phyloP scores from a whole-genome alignment of 35 echinoderm and acorn worm genomes.

The Anneissia japonica region DNA sequence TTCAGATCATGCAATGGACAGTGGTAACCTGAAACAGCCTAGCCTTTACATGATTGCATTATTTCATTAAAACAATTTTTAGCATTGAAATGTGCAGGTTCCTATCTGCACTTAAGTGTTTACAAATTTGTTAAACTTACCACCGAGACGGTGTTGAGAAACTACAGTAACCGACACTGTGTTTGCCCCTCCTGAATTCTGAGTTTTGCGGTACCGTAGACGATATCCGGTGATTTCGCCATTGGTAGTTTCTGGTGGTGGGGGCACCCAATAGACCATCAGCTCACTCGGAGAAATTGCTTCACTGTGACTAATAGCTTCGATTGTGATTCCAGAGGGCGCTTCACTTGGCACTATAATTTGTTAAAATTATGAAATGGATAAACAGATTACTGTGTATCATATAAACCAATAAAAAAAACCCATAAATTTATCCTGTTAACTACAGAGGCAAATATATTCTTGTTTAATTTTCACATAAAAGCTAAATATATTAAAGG shows the following conservation, averaged over 20 bases:
- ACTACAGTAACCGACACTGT: not conserved
- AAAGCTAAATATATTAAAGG: too few species aligned
- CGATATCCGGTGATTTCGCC: slow-evolving; percentile 61
- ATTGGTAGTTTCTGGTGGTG: slow-evolving; percentile 28
- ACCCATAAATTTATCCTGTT: too few species aligned
- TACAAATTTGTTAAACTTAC: too few species aligned
- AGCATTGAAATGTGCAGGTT: too few species aligned
- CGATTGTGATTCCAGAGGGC: not conserved
- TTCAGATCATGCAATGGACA: too few species aligned
- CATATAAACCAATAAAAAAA: too few species aligned
- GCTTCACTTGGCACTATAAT: not conserved
- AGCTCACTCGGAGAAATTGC: slow-evolving; percentile 11
- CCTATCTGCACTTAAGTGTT: too few species aligned
- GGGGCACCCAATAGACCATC: slow-evolving; percentile 41
- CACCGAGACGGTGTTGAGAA: not conserved
- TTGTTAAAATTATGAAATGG: not conserved
- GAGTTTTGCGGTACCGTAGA: slow-evolving; percentile 27
- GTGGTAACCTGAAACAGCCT: too few species aligned
- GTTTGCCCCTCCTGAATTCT: not conserved
- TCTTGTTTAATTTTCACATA: too few species aligned
- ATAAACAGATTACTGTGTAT: not conserved
- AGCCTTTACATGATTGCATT: too few species aligned
- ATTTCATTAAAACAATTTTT: too few species aligned
- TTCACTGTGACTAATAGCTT: not conserved
- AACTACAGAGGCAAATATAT: too few species aligned